Conservation (phyloP, 2,797 vertebrate species). For the Silurus aristotelis region DNA sequence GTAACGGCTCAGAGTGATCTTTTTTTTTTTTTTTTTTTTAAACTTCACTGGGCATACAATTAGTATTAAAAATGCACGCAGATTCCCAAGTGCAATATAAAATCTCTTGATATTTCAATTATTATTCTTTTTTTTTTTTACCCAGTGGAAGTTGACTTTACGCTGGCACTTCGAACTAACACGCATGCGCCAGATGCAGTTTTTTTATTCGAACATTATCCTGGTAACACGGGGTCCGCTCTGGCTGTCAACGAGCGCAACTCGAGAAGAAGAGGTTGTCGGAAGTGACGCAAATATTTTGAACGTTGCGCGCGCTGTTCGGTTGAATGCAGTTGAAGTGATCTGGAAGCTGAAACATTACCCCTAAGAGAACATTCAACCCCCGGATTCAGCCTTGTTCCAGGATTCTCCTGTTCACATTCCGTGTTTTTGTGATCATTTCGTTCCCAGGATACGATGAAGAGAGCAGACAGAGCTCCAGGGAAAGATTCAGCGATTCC, state of each 20-base stretch:
- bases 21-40: too few relatives aligned
- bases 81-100: too few relatives aligned
- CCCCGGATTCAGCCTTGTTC: too few relatives aligned
- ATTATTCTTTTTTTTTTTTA: too few relatives aligned
- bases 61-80: too few relatives aligned
- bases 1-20: too few relatives aligned
- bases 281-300: constrained; percentile 54
- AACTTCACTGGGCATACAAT: too few relatives aligned
- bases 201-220: neutral
- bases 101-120: neutral
- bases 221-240: too few relatives aligned
- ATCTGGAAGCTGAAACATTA: neutral
- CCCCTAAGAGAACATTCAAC: too few relatives aligned
- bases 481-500: constrained; percentile 57
- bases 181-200: neutral
- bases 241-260: neutral
- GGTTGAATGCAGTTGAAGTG: neutral
- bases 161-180: neutral
- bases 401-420: neutral
- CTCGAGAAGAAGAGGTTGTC: neutral
- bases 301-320: constrained; percentile 36
- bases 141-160: neutral
- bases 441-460: constrained; percentile 20
- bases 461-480: constrained; percentile 54
- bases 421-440: neutral